Evolutionary conservation across 2,797 vertebrate genomes (phyloP).

Genomic region (Erethizon dorsatum): DNA sequence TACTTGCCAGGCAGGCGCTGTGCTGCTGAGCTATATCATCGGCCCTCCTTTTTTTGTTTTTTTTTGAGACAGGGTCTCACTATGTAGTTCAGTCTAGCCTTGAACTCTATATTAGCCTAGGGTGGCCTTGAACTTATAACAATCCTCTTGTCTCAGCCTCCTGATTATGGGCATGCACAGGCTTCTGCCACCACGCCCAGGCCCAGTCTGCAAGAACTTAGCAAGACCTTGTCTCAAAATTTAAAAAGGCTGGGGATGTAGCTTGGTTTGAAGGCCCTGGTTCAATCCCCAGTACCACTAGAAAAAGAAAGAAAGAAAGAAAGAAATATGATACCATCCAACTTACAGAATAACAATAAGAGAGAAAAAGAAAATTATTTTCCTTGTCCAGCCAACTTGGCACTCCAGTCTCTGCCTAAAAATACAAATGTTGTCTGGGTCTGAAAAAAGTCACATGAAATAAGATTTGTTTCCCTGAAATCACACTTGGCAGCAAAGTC

Average conservation of each 20-base stretch:
- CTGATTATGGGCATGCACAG: neutral
- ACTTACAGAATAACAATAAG: neutral
- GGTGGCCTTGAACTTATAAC: neutral
- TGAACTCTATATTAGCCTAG: neutral
- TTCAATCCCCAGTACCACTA: neutral
- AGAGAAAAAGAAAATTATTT: neutral
- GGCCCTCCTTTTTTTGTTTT: neutral
- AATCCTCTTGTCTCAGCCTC: neutral
- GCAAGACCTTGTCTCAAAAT: neutral
- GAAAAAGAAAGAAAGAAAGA: neutral
- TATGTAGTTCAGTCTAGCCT: neutral
- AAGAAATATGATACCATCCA: neutral
- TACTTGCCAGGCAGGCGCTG: too few species aligned
- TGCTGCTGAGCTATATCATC: too few species aligned
- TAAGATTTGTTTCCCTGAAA: conserved; percentile 30
- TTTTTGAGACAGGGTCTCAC: neutral
- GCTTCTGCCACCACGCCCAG: neutral
- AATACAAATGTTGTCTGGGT: neutral
- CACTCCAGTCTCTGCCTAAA: neutral
- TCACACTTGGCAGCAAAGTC: neutral
- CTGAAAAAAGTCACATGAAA: conserved; percentile 10
- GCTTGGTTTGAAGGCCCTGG: neutral
- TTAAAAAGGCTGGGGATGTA: neutral
- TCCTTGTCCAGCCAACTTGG: neutral
- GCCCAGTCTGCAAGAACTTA: neutral